Base-by-base conservation (phyloP, 2,113 vertebrate species). In the Hipposideros armiger region DNA sequence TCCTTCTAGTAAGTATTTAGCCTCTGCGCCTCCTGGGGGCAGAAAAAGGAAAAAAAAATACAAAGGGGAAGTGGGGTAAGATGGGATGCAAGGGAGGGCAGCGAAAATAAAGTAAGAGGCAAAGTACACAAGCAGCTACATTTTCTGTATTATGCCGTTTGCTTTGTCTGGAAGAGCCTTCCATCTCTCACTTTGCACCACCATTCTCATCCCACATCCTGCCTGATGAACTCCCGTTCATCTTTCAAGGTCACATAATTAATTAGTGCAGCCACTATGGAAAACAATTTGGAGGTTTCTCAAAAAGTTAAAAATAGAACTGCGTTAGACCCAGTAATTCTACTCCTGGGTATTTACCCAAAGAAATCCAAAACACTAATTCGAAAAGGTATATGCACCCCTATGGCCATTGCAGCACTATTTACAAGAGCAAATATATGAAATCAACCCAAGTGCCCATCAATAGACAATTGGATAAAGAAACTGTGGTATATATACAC, bases 1-100 rank as follows among this genome's bases (percentile, higher is more conserved):
- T 81, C 60, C 42, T 86, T 95, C 45, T 60, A 82, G 32, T n/a
- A 69, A 89, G 36, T 89, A 78, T 67, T 90, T 77, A 60, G 54
- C 47, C n/a, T 17, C 56, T 67, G 13, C 22, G 54, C 4, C 62
- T 91, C 50, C 52, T 50, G 11, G 32, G 77, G 56, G 10, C 32
- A 92, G 40, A 81, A 73, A 80, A 73, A 47, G 22, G 58, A 92
- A 96, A 83, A 3, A 7, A 96, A 83, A 3, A 7, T 30, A 91
- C 28, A 45, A 81, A 94, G 2, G 5, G 30, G 42, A 78, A 9
- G 8, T n/a, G 0, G 11, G 28, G 14, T 36, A 14, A 80, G 16
- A 87, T 17, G 7, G 22, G 10, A 30, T 36, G 42, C 87, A 40
- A 87, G 16, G 30, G 4, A 69, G 9, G 7, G 7, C 73, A 93